Evolutionary conservation across 1,140 invertebrate species (phyloP).

Genomic region (Marisa cornuarietis): DNA sequence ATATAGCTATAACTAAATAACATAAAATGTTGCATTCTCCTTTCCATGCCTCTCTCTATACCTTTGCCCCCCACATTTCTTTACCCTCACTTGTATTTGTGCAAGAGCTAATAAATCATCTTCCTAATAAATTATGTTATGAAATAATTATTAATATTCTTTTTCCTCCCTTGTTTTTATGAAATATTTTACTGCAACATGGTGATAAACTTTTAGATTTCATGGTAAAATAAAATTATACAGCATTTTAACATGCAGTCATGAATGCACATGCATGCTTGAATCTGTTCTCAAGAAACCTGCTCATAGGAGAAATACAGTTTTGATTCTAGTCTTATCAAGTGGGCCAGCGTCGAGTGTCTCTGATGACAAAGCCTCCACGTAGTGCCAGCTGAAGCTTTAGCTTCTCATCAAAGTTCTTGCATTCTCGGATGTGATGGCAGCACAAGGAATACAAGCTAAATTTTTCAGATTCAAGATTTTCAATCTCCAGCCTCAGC

Average conservation of each 20-base stretch:
- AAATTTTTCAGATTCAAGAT: constrained; percentile 15
- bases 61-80: not conserved
- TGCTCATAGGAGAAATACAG: not conserved
- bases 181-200: too few relatives aligned
- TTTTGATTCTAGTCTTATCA: not conserved
- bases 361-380: not conserved
- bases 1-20: not conserved
- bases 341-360: not conserved
- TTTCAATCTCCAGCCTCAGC: constrained; percentile 5
- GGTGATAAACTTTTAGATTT: too few relatives aligned
- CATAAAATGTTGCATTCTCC: not conserved
- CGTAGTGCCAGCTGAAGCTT: not conserved
- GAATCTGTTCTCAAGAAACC: not conserved
- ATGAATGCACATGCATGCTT: not conserved
- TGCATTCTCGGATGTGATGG: constrained; percentile 15
- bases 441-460: constrained; percentile 1
- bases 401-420: constrained; percentile 1
- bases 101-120: too few relatives aligned
- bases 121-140: too few relatives aligned
- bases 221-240: too few relatives aligned
- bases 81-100: too few relatives aligned
- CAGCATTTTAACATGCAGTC: not conserved
- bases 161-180: too few relatives aligned
- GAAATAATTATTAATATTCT: too few relatives aligned
- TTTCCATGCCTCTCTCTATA: not conserved